Evolutionary conservation across 1,140 invertebrate species (phyloP).

Genomic region (Drosophila tsacasi): DNA sequence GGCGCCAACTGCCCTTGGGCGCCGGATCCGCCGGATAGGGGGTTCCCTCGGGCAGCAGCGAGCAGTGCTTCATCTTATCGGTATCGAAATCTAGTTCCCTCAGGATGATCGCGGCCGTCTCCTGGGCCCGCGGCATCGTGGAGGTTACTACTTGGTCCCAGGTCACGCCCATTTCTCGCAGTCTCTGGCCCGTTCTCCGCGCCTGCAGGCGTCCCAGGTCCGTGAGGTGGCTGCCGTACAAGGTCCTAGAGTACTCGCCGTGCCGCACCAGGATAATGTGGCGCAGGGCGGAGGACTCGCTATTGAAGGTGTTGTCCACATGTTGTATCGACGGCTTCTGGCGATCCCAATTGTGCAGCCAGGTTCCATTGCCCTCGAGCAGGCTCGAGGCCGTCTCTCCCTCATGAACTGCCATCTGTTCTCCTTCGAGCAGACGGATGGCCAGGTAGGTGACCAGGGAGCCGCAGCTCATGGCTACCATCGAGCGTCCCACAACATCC

Average conservation of each 20-base stretch:
- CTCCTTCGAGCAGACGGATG: conserved; percentile 35
- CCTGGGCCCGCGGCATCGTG: conserved; percentile 96
- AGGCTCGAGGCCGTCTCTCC: neutral
- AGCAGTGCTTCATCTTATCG: conserved; percentile 88
- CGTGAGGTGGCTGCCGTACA: conserved; percentile 93
- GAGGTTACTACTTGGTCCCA: conserved; percentile 93
- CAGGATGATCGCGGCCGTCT: conserved; percentile 94
- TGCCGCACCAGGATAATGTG: conserved; percentile 97
- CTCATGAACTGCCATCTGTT: neutral
- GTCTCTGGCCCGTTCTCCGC: conserved; percentile 90
- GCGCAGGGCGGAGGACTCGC: conserved; percentile 90
- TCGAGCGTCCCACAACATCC: conserved; percentile 28
- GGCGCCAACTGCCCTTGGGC: conserved; percentile 90
- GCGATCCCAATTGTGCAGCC: conserved; percentile 94
- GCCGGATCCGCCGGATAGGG: conserved; percentile 97
- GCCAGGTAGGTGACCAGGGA: conserved; percentile 52
- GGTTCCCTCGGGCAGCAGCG: conserved; percentile 95
- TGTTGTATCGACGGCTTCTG: conserved; percentile 86
- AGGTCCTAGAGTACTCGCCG: conserved; percentile 95
- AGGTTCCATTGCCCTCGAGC: conserved; percentile 86
- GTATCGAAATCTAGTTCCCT: conserved; percentile 64
- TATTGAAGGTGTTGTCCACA: conserved; percentile 49
- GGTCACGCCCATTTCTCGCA: conserved; percentile 90
- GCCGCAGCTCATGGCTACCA: conserved; percentile 51
- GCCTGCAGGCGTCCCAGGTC: conserved; percentile 94